Conservation (phyloP, 2,113 vertebrate species). For the Eclectus roratus region DNA sequence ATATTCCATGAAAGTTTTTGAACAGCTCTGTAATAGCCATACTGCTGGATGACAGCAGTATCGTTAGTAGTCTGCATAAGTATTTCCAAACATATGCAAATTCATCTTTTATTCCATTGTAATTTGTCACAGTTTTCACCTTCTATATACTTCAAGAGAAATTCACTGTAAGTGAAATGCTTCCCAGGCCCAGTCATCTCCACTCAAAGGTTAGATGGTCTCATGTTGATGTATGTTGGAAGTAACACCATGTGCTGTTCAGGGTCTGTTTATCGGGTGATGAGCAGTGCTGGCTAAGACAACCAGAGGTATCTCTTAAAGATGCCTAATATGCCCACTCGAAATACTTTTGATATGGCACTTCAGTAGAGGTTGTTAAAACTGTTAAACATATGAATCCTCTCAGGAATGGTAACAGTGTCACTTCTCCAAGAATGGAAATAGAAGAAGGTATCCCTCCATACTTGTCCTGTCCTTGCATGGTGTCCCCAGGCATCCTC, state of each 20-base stretch:
- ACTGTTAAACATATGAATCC: neutral
- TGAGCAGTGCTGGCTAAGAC: neutral
- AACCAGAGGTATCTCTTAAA: neutral
- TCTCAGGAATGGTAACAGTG: neutral
- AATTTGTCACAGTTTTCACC: neutral
- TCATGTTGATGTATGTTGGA: neutral
- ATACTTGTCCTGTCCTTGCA: neutral
- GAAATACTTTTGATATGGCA: neutral
- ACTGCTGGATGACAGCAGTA: neutral
- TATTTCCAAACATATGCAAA: neutral
- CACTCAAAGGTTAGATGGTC: neutral
- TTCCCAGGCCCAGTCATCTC: neutral
- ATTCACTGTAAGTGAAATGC: neutral
- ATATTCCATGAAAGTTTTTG: slow-evolving; percentile 14
- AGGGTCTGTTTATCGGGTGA: neutral
- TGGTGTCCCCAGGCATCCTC: neutral
- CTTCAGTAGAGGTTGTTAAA: neutral
- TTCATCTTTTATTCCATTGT: neutral
- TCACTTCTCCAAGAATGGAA: neutral
- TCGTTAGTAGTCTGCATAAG: neutral
- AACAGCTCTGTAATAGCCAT: neutral
- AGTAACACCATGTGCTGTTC: neutral
- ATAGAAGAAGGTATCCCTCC: neutral
- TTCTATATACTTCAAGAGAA: neutral
- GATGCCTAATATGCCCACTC: neutral